phyloP scores from a whole-genome alignment of 2,888 invertebrate species.

The Sphecodes monilicornis region DNA sequence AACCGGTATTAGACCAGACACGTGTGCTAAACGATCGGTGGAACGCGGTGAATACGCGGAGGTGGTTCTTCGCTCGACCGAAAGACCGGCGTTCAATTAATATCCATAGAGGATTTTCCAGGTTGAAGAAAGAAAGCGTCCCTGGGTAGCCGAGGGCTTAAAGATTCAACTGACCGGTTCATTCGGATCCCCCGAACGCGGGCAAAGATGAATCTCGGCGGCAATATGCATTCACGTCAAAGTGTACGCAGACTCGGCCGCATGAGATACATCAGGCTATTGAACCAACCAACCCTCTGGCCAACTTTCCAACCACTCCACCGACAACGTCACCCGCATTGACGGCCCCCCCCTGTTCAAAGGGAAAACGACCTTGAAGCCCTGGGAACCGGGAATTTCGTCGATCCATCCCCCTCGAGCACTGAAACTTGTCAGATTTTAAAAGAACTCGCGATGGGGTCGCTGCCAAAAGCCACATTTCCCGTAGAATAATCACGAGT shows the following conservation, averaged over 20 bases:
- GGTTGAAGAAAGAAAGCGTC: background rate
- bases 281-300: slow-evolving; percentile 23
- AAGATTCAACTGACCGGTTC: background rate
- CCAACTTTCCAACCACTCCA: slow-evolving; percentile 38
- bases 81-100: background rate
- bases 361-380: slow-evolving; percentile 54
- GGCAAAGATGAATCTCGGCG: background rate
- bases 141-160: background rate
- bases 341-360: background rate
- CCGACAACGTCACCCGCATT: slow-evolving; percentile 2
- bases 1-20: background rate
- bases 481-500: background rate
- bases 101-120: background rate
- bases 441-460: background rate
- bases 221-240: slow-evolving; percentile 15
- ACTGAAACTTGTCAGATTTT: background rate
- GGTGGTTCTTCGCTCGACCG: background rate
- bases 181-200: background rate
- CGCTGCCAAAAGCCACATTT: background rate
- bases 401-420: background rate
- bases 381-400: slow-evolving; percentile 37
- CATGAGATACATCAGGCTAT: slow-evolving; percentile 21
- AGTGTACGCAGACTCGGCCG: background rate
- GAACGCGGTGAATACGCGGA: background rate
- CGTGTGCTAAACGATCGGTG: background rate